Evolutionary conservation across 2,113 vertebrate genomes (phyloP).

Genomic region (Pangasianodon hypophthalmus): DNA sequence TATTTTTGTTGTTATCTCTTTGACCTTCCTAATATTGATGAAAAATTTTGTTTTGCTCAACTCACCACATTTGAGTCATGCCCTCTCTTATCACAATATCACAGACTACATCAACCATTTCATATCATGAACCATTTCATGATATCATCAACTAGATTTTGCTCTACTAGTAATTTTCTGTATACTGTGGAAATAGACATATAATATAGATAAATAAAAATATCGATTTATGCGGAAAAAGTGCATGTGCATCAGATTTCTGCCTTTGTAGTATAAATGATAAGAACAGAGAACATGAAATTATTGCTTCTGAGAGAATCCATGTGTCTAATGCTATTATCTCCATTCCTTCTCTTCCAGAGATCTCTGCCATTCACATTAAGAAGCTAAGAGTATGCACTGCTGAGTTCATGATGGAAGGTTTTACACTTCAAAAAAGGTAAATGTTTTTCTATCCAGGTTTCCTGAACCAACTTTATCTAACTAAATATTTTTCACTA

Average conservation of each 20-base stretch:
- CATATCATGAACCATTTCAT: neutral
- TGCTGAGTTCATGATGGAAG: neutral
- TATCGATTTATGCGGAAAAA: too few species aligned
- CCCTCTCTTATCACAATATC: neutral
- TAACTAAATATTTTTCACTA: neutral
- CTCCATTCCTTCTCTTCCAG: neutral
- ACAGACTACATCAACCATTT: neutral
- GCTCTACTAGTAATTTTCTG: neutral
- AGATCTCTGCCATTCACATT: neutral
- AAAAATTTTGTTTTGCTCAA: neutral
- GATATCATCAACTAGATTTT: neutral
- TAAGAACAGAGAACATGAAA: neutral
- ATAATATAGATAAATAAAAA: neutral
- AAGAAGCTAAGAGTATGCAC: neutral
- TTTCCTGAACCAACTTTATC: neutral
- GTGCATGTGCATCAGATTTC: too few species aligned
- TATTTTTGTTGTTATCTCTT: neutral
- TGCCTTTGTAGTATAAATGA: neutral
- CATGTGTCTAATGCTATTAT: neutral
- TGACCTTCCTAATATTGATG: neutral
- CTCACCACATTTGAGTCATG: neutral
- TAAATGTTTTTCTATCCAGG: neutral
- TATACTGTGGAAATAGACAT: neutral
- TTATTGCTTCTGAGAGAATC: neutral
- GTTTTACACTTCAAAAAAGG: neutral